Percentiles rank a stretch among this genome's conserved stretches.
These are phyloP conservation scores for Mareca penelope DNA, from an alignment of 2,797 vertebrate species.

Conservation along the genomic window DNA sequence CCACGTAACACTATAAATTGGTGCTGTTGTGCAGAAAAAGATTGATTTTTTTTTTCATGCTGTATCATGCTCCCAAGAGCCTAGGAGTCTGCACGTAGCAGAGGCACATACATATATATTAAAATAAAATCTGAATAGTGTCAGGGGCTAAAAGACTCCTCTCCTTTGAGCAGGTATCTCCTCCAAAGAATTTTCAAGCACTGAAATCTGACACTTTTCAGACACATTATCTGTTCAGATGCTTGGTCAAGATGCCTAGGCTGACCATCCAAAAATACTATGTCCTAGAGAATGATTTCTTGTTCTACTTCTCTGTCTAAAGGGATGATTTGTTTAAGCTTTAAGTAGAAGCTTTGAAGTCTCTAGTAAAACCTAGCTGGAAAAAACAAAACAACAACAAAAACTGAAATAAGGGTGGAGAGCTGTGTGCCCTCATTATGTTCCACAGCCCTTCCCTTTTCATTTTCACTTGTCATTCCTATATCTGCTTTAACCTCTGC, in stretches of 20 bases:
- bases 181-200: not conserved
- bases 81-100: not conserved
- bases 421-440: not conserved
- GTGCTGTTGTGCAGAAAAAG: not conserved
- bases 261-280: not conserved
- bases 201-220: not conserved
- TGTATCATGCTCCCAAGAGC: not conserved
- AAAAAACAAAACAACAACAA: not conserved
- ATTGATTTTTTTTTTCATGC: not conserved
- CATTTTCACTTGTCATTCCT: not conserved
- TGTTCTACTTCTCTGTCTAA: not conserved
- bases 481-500: not conserved
- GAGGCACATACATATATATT: not conserved
- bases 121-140: not conserved
- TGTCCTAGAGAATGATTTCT: not conserved
- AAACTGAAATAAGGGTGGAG: not conserved
- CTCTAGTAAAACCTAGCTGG: not conserved
- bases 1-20: not conserved
- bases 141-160: not conserved
- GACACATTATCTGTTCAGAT: not conserved
- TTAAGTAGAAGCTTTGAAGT: not conserved
- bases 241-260: not conserved
- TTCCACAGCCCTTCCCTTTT: not conserved
- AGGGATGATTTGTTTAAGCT: not conserved
- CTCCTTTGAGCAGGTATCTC: not conserved